Evolutionary conservation across 1,140 invertebrate species (phyloP), one percentile per base, ranked within the genome.

Genomic region (Cherax quadricarinatus): DNA sequence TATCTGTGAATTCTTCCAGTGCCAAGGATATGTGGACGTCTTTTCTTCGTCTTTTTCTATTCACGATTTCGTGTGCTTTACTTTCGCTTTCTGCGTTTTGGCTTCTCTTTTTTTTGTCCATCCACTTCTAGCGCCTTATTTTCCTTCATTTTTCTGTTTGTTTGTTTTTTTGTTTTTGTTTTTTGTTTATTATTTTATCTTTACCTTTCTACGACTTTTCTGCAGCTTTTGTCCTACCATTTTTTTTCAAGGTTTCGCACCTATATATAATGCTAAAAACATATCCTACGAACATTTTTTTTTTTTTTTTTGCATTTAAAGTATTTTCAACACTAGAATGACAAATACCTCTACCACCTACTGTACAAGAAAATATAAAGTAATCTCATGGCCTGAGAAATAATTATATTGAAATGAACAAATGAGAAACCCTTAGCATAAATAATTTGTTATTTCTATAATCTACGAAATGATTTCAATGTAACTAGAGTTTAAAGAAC

Each of bases 1-100:
- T 88, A 93, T 94, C 94, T 94, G 94, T 94, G 94, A 94, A 94
- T 94, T 94, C 94, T 94, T 94, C 94, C 94, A 94, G 94, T 94
- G 94, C 94, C 94, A 94, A 94, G 94, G 91, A 93, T 91, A 93
- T 94, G 90, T 86, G 87, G 90, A 89, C 82, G 30, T 92, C 70
- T 88, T 79, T 53, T 85, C 81, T 89, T 82, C 81, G 16, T 83
- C n/a, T 12, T 73, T 21, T 14, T 53, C n/a, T 82, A 14, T 53
- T 24, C 79, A 41, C 49, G 24, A 9, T 81, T 81, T 53, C 3
- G 21, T 51, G 3, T 24, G 41, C 12, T 21, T 82, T 53, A 6
- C 51, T 9, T 49, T 51, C 57, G 18, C 49, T 60, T 84, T 62
- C 24, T 10, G 53, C 2, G 14, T 41, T 79, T 18, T 79, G n/a